phyloP scores from a whole-genome alignment of 2,888 invertebrate genomes.

The Eretmocerus hayati region DNA sequence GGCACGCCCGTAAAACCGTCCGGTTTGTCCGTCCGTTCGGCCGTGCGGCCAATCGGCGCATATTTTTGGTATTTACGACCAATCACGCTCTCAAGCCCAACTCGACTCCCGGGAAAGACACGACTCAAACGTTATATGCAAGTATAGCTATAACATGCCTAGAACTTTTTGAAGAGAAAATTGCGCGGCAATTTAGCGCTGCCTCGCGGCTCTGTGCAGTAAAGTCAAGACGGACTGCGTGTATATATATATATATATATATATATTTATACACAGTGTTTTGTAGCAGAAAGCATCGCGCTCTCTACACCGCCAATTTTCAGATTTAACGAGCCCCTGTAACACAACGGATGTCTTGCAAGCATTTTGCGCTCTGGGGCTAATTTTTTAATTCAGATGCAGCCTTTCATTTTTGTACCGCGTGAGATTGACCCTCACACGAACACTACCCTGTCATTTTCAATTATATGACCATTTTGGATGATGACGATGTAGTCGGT shows the following conservation, averaged over 20 bases:
- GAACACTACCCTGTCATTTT: constrained; percentile 14
- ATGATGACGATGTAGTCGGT: too few species aligned
- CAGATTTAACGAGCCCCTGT: constrained; percentile 19
- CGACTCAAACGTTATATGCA: too few species aligned
- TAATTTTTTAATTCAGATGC: constrained; percentile 21
- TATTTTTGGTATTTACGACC: constrained; percentile 46
- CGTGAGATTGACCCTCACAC: neutral
- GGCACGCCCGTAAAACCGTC: constrained; percentile 33
- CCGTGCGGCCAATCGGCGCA: constrained; percentile 39
- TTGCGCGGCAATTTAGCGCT: constrained; percentile 39
- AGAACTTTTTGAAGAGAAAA: constrained; percentile 35
- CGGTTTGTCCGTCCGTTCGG: neutral
- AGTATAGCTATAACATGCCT: constrained; percentile 1
- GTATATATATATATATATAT: constrained; percentile 7
- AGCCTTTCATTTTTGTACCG: too few species aligned
- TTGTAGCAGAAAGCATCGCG: too few species aligned
- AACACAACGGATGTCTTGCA: constrained; percentile 4
- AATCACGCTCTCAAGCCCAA: constrained; percentile 39
- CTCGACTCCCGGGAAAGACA: constrained; percentile 4
- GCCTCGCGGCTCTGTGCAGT: too few species aligned
- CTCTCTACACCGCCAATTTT: constrained; percentile 13
- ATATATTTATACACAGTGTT: too few species aligned
- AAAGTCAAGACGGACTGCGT: too few species aligned
- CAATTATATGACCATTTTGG: constrained; percentile 18
- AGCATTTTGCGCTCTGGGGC: constrained; percentile 9